Evolutionary conservation across 2,888 invertebrate genomes (phyloP).

Genomic region (Fragum fragum): DNA sequence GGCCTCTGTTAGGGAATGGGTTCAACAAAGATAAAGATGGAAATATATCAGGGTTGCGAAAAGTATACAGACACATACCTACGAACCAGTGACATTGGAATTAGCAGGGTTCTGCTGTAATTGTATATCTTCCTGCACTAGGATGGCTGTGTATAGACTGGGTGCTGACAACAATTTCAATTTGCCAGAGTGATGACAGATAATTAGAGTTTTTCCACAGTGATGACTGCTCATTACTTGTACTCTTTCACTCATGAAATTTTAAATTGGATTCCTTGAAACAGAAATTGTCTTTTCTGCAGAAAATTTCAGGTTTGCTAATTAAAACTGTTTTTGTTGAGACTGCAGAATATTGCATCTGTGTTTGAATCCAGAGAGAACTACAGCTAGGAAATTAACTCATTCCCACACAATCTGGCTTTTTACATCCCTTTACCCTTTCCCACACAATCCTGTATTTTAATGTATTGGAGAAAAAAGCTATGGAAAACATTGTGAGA

Average conservation of each 20-base stretch:
- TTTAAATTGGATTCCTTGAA: constrained; percentile 22
- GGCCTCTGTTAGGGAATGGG: too few species aligned
- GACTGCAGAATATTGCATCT: constrained; percentile 1
- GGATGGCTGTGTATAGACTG: not conserved
- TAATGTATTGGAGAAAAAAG: too few species aligned
- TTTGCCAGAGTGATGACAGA: constrained; percentile 17
- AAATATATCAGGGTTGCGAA: too few species aligned
- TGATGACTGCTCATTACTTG: constrained; percentile 17
- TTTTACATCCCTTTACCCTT: too few species aligned
- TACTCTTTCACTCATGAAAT: constrained; percentile 27
- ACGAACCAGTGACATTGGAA: too few species aligned
- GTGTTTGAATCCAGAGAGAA: not conserved
- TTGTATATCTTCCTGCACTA: too few species aligned
- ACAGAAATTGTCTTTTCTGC: constrained; percentile 3
- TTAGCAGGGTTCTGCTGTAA: too few species aligned
- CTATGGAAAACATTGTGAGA: too few species aligned
- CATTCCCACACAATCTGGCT: too few species aligned
- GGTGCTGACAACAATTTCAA: constrained; percentile 21
- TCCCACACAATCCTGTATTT: too few species aligned
- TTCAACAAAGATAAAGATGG: too few species aligned
- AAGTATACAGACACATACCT: too few species aligned
- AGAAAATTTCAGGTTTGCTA: not conserved
- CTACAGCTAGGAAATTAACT: not conserved
- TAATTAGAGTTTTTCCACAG: constrained; percentile 20
- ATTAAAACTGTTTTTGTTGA: not conserved